phyloP scores from a whole-genome alignment of 2,113 vertebrate genomes.

The Podilymbus podiceps region DNA sequence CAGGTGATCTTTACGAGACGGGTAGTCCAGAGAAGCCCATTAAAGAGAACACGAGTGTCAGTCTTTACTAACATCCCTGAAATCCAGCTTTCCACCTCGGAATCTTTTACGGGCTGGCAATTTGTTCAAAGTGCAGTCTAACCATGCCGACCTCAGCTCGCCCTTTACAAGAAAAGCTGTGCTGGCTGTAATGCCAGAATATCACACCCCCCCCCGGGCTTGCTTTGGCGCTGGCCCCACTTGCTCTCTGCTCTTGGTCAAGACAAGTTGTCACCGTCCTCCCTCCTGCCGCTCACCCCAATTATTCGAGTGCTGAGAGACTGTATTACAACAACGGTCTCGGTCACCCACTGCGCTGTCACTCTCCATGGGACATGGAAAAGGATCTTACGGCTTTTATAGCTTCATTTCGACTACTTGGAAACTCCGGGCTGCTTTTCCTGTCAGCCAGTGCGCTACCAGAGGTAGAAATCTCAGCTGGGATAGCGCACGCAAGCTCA shows the following conservation, averaged over 20 bases:
- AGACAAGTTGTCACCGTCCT: background rate
- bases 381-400: background rate
- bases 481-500: background rate
- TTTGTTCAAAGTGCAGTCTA: background rate
- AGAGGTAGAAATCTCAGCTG: background rate
- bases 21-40: background rate
- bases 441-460: background rate
- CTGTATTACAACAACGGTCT: background rate
- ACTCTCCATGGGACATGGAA: background rate
- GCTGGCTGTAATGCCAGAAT: rapidly evolving
- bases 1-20: background rate
- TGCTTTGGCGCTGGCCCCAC: background rate
- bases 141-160: background rate
- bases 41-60: background rate
- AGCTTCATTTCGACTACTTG: background rate
- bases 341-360: background rate
- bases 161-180: background rate
- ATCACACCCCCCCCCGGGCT: background rate
- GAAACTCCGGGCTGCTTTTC: background rate
- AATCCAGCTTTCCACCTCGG: background rate
- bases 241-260: background rate
- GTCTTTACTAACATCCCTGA: background rate
- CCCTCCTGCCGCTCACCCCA: rapidly evolving
- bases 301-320: background rate
- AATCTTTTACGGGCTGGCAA: background rate